Evolutionary conservation across 2,113 vertebrate genomes (phyloP).

Genomic region (Carollia perspicillata): DNA sequence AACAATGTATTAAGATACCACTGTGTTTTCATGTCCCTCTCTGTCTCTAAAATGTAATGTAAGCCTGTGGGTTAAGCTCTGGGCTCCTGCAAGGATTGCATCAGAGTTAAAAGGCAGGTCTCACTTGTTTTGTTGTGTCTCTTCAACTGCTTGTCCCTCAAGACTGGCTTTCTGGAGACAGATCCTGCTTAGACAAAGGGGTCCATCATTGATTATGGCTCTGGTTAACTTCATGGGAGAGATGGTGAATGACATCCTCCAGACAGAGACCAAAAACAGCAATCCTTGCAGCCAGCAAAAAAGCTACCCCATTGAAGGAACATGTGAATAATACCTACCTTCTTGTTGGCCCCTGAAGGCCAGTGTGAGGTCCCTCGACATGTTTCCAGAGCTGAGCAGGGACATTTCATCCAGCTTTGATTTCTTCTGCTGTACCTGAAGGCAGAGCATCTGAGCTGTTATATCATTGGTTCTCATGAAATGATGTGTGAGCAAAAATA

Average conservation of each 20-base stretch:
- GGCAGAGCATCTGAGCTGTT: not conserved
- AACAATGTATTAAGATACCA: not conserved
- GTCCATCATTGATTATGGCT: not conserved
- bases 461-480: not conserved
- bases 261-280: not conserved
- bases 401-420: rapidly evolving
- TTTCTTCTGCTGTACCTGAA: not conserved
- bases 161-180: not conserved
- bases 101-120: not conserved
- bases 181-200: not conserved
- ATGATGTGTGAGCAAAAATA: rapidly evolving
- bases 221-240: not conserved
- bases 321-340: not conserved
- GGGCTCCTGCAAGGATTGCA: not conserved
- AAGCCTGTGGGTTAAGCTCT: not conserved
- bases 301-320: rapidly evolving
- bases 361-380: not conserved
- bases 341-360: not conserved
- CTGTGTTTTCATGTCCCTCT: not conserved
- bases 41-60: not conserved
- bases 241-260: no score
- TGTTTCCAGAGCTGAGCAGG: no score
- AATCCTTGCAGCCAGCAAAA: rapidly evolving
- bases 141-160: not conserved
- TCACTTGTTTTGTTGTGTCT: not conserved